A percentile compares a stretch with the other conserved stretches of the same genome.
These are phyloP conservation scores for Ichneumoninae sp. DNA, from an alignment of 2,888 invertebrate species.

Conservation along the genomic window DNA sequence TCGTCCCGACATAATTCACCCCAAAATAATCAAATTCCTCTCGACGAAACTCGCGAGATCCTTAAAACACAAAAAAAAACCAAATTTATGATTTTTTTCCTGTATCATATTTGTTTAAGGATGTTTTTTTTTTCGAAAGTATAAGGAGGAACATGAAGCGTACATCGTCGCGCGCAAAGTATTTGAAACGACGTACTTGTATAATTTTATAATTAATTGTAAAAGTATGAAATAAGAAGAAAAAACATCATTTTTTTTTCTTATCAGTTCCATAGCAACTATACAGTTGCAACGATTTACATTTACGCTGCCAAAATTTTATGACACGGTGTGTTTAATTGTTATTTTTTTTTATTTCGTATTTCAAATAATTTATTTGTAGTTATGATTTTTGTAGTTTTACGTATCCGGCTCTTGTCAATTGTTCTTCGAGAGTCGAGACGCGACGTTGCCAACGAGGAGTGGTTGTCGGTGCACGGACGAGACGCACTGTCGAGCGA, in stretches of 20 bases:
- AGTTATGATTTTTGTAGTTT: background rate
- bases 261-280: too few relatives aligned
- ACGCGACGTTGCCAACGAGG: background rate
- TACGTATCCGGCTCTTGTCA: background rate
- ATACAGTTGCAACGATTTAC: too few relatives aligned
- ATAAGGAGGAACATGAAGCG: background rate
- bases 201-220: too few relatives aligned
- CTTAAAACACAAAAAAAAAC: background rate
- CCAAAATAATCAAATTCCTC: background rate
- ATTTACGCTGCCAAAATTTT: too few relatives aligned
- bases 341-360: background rate
- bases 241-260: too few relatives aligned
- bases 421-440: background rate
- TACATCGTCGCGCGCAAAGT: background rate
- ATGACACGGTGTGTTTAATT: too few relatives aligned
- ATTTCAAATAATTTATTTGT: background rate
- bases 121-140: background rate
- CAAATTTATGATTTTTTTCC: background rate
- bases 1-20: background rate
- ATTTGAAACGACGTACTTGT: too few relatives aligned
- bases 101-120: background rate
- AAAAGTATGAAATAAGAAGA: too few relatives aligned
- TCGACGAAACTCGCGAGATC: background rate
- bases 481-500: background rate
- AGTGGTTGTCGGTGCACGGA: background rate